Evolutionary conservation across 1,140 invertebrate genomes (phyloP).

Genomic region (Diploscapter pachys): DNA sequence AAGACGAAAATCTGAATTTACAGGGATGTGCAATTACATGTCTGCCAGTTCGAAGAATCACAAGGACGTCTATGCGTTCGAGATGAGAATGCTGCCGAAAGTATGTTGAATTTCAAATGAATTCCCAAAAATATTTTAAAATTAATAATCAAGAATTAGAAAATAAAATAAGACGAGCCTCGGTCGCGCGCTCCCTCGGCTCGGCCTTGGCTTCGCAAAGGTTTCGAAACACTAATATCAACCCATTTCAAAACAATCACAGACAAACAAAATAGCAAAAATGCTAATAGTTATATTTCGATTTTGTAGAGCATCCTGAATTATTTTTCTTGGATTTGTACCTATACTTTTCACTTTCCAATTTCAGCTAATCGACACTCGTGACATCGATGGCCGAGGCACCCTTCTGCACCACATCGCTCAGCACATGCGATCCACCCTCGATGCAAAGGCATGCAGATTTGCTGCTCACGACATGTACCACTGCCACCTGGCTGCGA

Average conservation of each 20-base stretch:
- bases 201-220: too few species aligned
- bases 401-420: constrained; percentile 89
- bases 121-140: too few species aligned
- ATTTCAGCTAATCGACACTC: constrained; percentile 69
- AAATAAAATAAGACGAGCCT: too few species aligned
- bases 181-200: too few species aligned
- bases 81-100: constrained; percentile 91
- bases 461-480: constrained; percentile 80
- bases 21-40: constrained; percentile 73
- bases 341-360: background rate
- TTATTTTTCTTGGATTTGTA: background rate
- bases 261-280: too few species aligned
- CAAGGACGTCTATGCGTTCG: constrained; percentile 89
- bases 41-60: constrained; percentile 77
- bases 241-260: too few species aligned
- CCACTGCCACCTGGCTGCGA: constrained; percentile 69
- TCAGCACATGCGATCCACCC: constrained; percentile 75
- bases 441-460: constrained; percentile 75
- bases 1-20: too few species aligned
- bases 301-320: background rate
- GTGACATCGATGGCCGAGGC: constrained; percentile 84
- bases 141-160: too few species aligned
- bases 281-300: too few species aligned
- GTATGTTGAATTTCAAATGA: constrained; percentile 61
- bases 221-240: too few species aligned